Percentiles rank a stretch among this genome's conserved stretches.
Conservation (phyloP, 2,113 vertebrate species). For the Microcebus tavaratra region DNA sequence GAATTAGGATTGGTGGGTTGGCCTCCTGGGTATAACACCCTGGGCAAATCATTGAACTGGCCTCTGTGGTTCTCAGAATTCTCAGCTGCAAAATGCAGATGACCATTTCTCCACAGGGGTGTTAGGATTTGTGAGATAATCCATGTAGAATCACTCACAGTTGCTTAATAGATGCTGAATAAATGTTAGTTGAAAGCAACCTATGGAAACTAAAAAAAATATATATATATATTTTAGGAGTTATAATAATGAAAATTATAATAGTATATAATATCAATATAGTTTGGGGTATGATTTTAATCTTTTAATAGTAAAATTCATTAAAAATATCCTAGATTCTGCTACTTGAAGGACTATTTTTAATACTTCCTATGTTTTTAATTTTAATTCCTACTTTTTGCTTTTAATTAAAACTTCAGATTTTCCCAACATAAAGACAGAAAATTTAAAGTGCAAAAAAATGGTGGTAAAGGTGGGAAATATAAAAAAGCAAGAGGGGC, state of each 20-base stretch:
- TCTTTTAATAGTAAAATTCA: not conserved
- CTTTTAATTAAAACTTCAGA: constrained; percentile 44
- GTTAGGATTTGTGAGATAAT: not conserved
- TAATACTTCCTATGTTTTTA: not conserved
- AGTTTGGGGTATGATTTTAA: not conserved
- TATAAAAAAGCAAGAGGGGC: not conserved
- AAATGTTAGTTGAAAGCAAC: not conserved
- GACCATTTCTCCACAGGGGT: not conserved
- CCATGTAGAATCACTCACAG: not conserved
- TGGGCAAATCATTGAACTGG: not conserved
- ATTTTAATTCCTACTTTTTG: not conserved
- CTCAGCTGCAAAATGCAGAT: not conserved
- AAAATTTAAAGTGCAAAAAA: constrained; percentile 16
- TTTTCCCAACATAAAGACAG: not conserved
- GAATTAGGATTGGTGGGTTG: not conserved
- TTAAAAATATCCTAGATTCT: not conserved
- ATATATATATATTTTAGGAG: not conserved
- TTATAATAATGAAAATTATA: not conserved
- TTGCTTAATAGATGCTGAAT: not conserved
- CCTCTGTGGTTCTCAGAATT: not conserved
- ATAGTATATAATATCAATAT: not conserved
- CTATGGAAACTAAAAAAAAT: not conserved
- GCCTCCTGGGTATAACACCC: not conserved
- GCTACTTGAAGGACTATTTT: constrained; percentile 10
- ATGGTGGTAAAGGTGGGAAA: not conserved